A percentile compares a stretch with the other conserved stretches of the same genome.
Evolutionary conservation across 2,797 vertebrate species (phyloP).

Genomic region (Austrolebias charrua): DNA sequence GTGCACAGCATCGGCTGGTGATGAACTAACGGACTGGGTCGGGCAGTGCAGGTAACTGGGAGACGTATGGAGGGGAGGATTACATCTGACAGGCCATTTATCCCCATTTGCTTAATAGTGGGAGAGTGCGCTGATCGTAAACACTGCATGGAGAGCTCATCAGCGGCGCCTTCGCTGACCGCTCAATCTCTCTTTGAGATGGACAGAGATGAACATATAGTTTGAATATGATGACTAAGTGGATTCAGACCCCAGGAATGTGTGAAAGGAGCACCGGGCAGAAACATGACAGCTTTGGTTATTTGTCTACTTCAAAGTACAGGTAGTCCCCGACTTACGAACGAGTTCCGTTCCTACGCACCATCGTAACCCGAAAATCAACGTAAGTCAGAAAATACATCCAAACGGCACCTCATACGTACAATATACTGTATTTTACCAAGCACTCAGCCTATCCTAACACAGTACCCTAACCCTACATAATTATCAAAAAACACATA

Average conservation of each 20-base stretch:
- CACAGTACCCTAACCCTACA: too few relatives aligned
- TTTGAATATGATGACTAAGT: conserved; percentile 18
- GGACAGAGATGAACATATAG: conserved; percentile 13
- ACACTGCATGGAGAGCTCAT: conserved; percentile 82
- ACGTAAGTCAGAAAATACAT: too few relatives aligned
- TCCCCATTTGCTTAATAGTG: conserved; percentile 91
- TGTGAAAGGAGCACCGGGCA: conserved; percentile 3
- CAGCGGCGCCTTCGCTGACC: conserved; percentile 76
- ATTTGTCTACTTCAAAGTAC: conserved; percentile 11
- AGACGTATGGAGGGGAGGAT: conserved; percentile 89
- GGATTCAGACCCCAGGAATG: conserved; percentile 3
- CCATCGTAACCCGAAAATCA: too few relatives aligned
- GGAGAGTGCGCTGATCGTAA: conserved; percentile 81
- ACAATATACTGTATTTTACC: too few relatives aligned
- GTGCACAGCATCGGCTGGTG: conserved; percentile 47
- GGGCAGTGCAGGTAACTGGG: conserved; percentile 82
- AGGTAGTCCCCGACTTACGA: too few relatives aligned
- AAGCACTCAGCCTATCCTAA: too few relatives aligned
- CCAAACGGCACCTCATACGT: too few relatives aligned
- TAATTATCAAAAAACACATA: too few relatives aligned
- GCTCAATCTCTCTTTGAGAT: conserved; percentile 2
- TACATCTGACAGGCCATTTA: conserved; percentile 93
- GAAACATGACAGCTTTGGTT: conserved; percentile 27
- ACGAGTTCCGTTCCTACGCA: too few relatives aligned
- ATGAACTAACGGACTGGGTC: conserved; percentile 62